Base-by-base conservation (phyloP, 2,888 invertebrate species). In the Aleiodes testaceus region DNA sequence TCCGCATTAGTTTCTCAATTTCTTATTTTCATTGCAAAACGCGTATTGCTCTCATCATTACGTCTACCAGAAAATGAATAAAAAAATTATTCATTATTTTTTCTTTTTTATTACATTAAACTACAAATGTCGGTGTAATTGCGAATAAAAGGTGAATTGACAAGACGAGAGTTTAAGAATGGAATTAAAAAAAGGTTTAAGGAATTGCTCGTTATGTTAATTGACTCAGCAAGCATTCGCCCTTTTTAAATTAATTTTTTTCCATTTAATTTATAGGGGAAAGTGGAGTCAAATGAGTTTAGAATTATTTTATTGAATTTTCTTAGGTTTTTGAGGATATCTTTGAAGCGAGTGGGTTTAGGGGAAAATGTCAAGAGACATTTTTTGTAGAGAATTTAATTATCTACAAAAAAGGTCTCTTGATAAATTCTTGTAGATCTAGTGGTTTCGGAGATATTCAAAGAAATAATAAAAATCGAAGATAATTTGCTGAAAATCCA, bases 201-300 rank as follows among this genome's bases (percentile, higher is more conserved):
- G 18, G 18, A 55, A 59, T 59, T 55, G 36, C 61, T 47, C 59
- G 66, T 59, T 70, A 66, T 70, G 44, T 70, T 65, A 55, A 70
- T 65, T 66, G 70, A 65, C 55, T 65, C 55, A 49, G 6, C 45
- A 11, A 26, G 45, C 20, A 50, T 18, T 47, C 16, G 16, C n/a
- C 14, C 18, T 59, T 69, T 55, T 42, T 22, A n/a, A n/a, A n/a
- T 53, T 45, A 9, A 6, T 52, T 18, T 18, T 18, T 52, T 52
- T 18, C 7, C 3, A 52, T 9, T 3, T 50, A 5, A 50, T 20
- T 20, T 14, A n/a, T 14, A 3, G n/a, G 45, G 26, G 26, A 26
- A 26, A 26, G 26, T 26, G 26, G 3, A 5, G 26, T 26, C 26
- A 26, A 26, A 26, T 26, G 26, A 5, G 26, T 26, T 26, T 26